These are phyloP conservation scores for Petrocephalus sullivani DNA, from an alignment of 2,797 vertebrate species.

Conservation along the genomic window DNA sequence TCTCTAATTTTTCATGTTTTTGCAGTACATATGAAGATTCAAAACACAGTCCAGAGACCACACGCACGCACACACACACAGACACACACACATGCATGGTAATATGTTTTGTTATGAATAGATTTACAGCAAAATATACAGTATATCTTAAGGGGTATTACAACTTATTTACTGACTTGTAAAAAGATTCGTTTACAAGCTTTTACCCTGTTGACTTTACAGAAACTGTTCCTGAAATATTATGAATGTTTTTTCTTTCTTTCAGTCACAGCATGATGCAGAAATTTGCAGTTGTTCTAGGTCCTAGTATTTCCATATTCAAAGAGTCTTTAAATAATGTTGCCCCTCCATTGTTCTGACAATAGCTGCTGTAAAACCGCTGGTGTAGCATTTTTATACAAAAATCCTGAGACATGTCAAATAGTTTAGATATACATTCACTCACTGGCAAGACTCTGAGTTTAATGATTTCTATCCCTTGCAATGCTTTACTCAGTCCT, in stretches of 20 bases:
- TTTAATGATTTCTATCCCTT: slow-evolving; percentile 26
- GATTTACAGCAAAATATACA: background rate
- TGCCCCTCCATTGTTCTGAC: slow-evolving; percentile 21
- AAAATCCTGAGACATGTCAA: slow-evolving; percentile 25
- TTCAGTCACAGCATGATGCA: background rate
- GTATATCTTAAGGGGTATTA: background rate
- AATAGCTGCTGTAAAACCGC: slow-evolving; percentile 22
- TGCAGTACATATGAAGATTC: background rate
- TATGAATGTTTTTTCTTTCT: background rate
- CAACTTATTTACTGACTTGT: background rate
- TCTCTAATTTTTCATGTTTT: slow-evolving; percentile 12
- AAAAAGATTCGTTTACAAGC: background rate
- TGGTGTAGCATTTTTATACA: slow-evolving; percentile 20
- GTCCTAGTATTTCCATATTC: slow-evolving; percentile 1
- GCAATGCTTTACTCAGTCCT: slow-evolving; percentile 12
- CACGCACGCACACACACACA: background rate
- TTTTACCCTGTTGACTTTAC: background rate
- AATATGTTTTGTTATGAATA: background rate
- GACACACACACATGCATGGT: background rate
- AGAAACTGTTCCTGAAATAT: background rate
- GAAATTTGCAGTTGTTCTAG: slow-evolving; percentile 13
- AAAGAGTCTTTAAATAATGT: slow-evolving; percentile 14
- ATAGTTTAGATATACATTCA: slow-evolving; percentile 20
- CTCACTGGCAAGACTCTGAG: background rate
- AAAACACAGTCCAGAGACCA: background rate